Base-by-base conservation (phyloP, 1,140 invertebrate genomes). In the Drosophila ogumai region DNA sequence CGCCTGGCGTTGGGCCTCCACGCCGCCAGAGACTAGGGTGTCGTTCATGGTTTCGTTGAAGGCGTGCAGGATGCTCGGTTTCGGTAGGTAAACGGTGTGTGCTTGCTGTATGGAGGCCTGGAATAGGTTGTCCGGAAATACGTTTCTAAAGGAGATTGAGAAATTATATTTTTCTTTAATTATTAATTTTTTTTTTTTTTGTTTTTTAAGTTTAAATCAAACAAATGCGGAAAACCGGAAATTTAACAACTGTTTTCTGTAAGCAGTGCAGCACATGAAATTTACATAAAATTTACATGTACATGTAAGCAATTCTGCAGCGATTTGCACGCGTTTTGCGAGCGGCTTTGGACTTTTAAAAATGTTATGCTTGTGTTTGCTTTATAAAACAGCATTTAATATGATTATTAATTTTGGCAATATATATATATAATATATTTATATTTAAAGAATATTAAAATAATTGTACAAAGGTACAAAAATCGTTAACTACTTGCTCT, bases 111-210 rank as follows among this genome's bases (percentile, higher is more conserved):
- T 97, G 34, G 96, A 95, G 46, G 97, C 97, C 93, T 97, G 96
- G 85, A 98, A 97, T 58, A 98, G 94, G 94, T 98, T 98, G 88
- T 97, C 97, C 12, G 97, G 96, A 81, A 98, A 95, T 86, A 98
- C 95, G 93, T 98, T 98, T 93, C 96, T 97, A 9, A 1, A 3
- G 3, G 93, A 94, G 93, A 93, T 3, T 75, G 31, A 32, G 43
- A 44, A 34, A 31, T 22, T 13, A 19, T 0, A 2, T 8, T 13
- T 15, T 8, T 8, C 2, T 4, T 2, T 2, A 36, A 9, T 12
- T 32, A 13, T 34, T 4, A 2, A 31, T 28, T 28, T 6, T 28
- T 6, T 28, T 46, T 6, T 13, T 12, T 2, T 1, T 3, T 19
- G 6, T 15, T 46, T 22, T 13, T 13, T 6, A 22, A 46, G 1